Percentiles rank a stretch among this genome's conserved stretches.
Evolutionary conservation across 2,113 vertebrate genomes (phyloP).

Genomic region (Nicator chloris): DNA sequence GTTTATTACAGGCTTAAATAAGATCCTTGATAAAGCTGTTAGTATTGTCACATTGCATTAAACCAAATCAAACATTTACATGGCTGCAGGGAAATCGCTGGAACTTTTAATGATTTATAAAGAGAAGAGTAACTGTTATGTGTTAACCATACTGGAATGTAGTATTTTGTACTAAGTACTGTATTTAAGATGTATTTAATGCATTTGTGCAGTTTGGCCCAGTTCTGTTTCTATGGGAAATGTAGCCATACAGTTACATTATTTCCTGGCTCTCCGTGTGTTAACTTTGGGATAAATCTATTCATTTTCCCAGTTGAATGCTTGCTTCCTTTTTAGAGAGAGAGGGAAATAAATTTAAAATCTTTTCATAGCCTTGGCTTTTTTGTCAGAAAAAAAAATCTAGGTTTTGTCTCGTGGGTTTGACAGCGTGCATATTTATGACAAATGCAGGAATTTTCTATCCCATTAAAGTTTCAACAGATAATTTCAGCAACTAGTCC

Average conservation of each 20-base stretch:
- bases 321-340: background rate
- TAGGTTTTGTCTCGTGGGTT: slow-evolving; percentile 5
- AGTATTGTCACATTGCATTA: background rate
- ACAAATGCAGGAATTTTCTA: background rate
- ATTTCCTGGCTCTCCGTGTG: background rate
- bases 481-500: slow-evolving; percentile 27
- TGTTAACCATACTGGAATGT: background rate
- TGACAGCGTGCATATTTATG: background rate
- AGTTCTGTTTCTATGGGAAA: background rate
- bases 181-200: background rate
- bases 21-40: background rate
- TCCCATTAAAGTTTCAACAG: slow-evolving; percentile 37
- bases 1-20: background rate
- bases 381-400: background rate
- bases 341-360: background rate
- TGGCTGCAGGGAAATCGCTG: background rate
- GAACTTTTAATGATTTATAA: background rate
- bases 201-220: slow-evolving; percentile 1
- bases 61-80: background rate
- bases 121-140: background rate
- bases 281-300: slow-evolving; percentile 19
- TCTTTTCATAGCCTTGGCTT: background rate
- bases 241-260: background rate
- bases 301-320: slow-evolving; percentile 12
- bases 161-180: background rate